These are phyloP conservation scores for Oenanthe oenanthe DNA, from an alignment of 2,113 vertebrate species.

Conservation along the genomic window DNA sequence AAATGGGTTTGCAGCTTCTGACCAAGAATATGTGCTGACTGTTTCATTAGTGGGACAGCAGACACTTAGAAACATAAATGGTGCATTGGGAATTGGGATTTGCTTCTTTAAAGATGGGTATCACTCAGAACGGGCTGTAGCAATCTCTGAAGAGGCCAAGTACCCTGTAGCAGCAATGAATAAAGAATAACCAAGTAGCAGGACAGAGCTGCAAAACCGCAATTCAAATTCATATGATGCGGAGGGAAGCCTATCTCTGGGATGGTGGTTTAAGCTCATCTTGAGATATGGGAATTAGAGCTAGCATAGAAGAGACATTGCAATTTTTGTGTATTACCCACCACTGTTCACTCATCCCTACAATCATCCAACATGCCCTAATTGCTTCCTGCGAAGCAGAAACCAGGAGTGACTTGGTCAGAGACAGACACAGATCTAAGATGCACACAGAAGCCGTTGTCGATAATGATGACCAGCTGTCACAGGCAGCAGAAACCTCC, in stretches of 20 bases:
- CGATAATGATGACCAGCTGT: slow-evolving; percentile 72
- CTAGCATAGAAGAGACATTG: background rate
- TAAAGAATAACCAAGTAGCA: background rate
- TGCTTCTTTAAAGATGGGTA: background rate
- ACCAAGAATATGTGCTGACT: background rate
- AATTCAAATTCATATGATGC: background rate
- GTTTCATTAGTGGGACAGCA: background rate
- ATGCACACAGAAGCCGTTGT: slow-evolving; percentile 57
- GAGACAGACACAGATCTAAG: slow-evolving; percentile 63
- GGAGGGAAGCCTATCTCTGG: background rate
- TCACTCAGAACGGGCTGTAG: background rate
- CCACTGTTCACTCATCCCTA: background rate
- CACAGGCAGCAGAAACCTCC: slow-evolving; percentile 67
- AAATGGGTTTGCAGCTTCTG: background rate
- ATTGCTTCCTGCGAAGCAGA: slow-evolving; percentile 61
- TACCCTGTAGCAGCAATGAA: background rate
- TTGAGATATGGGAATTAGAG: background rate
- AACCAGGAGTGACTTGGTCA: slow-evolving; percentile 23
- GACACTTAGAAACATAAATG: background rate
- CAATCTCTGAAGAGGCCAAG: background rate
- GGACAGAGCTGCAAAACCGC: background rate
- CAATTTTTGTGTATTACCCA: background rate
- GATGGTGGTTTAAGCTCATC: background rate
- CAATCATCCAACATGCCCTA: slow-evolving; percentile 14
- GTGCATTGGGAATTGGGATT: background rate